These are phyloP conservation scores for Bactericera cockerelli DNA, from an alignment of 1,140 invertebrate genomes.

Conservation along the genomic window DNA sequence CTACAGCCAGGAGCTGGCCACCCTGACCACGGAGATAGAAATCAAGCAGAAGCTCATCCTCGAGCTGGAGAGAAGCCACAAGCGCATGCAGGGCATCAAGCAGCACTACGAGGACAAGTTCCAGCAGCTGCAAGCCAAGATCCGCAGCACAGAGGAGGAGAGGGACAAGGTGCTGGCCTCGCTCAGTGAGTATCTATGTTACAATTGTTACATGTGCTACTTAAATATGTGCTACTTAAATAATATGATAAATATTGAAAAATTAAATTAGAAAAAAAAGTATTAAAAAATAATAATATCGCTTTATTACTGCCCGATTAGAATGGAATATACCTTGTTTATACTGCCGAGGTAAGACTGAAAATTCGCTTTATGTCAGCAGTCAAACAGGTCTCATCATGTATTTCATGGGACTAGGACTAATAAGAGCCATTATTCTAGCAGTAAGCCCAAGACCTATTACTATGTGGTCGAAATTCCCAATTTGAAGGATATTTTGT, in stretches of 20 bases:
- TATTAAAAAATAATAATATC: not conserved
- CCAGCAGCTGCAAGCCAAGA: slow-evolving; percentile 69
- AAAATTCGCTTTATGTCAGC: no score
- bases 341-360: no score
- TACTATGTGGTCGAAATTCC: no score
- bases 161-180: slow-evolving; percentile 78
- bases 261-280: no score
- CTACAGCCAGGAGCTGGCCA: slow-evolving; percentile 53
- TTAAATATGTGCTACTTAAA: not conserved
- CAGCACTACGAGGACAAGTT: slow-evolving; percentile 91
- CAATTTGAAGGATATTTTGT: no score
- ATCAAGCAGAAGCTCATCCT: slow-evolving; percentile 86
- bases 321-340: no score
- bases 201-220: not conserved
- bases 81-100: slow-evolving; percentile 62
- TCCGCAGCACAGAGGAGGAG: slow-evolving; percentile 79
- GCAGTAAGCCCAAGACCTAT: no score
- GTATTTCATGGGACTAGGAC: no score
- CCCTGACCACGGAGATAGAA: slow-evolving; percentile 76
- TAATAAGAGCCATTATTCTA: no score
- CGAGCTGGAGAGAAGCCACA: slow-evolving; percentile 77
- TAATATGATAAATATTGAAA: no score
- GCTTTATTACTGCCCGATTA: no score
- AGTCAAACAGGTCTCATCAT: no score
- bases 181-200: slow-evolving; percentile 34